phyloP scores from a whole-genome alignment of 2,797 vertebrate species.

The Molossus molossus region DNA sequence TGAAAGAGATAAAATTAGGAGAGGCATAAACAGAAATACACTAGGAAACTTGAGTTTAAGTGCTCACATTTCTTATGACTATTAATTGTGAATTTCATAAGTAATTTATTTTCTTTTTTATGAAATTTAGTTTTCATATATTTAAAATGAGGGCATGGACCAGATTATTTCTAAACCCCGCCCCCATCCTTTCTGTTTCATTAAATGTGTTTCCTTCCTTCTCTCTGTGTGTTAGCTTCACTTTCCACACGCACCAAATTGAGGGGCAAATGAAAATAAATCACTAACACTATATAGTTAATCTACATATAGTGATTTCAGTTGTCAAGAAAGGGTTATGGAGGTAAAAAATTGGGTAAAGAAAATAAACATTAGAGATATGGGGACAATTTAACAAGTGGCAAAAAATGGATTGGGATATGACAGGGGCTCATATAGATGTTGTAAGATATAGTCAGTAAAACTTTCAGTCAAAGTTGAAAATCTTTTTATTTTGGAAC shows the following conservation, averaged over 20 bases:
- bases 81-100: slow-evolving; percentile 7
- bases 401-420: not conserved
- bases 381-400: not conserved
- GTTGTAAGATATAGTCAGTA: not conserved
- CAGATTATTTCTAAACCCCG: not conserved
- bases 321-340: not conserved
- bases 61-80: not conserved
- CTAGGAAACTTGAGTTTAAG: not conserved
- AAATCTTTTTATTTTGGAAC: not conserved
- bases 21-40: not conserved
- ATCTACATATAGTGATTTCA: not conserved
- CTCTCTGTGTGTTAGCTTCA: not conserved
- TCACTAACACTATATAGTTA: slow-evolving; percentile 1
- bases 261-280: not conserved
- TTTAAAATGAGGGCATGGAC: not conserved
- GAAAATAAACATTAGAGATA: not conserved
- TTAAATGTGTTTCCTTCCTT: not conserved
- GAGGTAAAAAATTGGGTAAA: not conserved
- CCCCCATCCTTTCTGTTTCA: not conserved
- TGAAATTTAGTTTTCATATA: not conserved
- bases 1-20: not conserved
- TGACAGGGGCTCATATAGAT: not conserved
- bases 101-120: not conserved
- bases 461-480: not conserved
- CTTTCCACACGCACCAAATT: not conserved